A percentile compares a stretch with the other conserved stretches of the same genome.
These are phyloP conservation scores for Halocynthia aurantium DNA, from an alignment of 23 tunicate species.

Conservation along the genomic window DNA sequence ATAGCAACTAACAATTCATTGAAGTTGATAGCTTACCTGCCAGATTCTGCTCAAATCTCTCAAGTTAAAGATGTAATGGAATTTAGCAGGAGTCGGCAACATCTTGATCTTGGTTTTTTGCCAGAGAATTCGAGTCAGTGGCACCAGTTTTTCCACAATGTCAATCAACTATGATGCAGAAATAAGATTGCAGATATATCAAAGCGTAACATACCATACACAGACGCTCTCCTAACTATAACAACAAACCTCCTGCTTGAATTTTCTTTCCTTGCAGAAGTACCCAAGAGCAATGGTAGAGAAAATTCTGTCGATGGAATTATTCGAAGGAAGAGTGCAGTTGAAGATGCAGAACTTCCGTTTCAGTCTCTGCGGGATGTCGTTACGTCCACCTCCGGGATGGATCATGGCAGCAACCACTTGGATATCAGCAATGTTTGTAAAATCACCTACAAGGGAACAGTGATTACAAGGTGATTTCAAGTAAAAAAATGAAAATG, in stretches of 20 bases:
- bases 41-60: conserved; percentile 75
- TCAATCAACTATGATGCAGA: conserved; percentile 30
- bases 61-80: conserved; percentile 82
- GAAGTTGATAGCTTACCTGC: conserved; percentile 40
- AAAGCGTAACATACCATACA: not conserved
- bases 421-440: conserved; percentile 85
- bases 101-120: conserved; percentile 78
- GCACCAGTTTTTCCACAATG: conserved; percentile 50
- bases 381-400: conserved; percentile 89
- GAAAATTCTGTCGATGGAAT: conserved; percentile 76
- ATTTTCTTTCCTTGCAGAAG: conserved; percentile 67
- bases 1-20: not conserved
- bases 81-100: conserved; percentile 91
- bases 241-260: too few species aligned
- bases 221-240: not conserved
- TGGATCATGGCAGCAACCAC: conserved; percentile 89
- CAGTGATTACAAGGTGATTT: not conserved
- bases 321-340: conserved; percentile 87
- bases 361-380: conserved; percentile 84
- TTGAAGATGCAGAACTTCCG: conserved; percentile 81
- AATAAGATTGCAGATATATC: not conserved
- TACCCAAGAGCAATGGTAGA: conserved; percentile 82
- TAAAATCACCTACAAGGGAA: conserved; percentile 50
- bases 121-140: conserved; percentile 62
- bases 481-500: not conserved